Conservation (phyloP, 1,140 invertebrate species). For the Aleiodes sp. region DNA sequence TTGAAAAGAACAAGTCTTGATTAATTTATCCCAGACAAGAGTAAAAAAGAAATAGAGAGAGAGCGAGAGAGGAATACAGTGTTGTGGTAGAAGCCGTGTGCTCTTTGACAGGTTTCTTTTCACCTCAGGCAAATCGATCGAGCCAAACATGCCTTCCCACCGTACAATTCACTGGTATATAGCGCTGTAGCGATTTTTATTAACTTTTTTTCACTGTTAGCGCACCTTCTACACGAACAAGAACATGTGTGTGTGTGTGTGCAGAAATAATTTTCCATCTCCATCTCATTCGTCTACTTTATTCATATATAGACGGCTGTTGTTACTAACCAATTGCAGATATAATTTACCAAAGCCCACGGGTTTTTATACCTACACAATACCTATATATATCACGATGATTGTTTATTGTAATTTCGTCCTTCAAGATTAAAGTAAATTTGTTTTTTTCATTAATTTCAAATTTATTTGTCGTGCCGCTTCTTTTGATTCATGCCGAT, state of each 20-base stretch:
- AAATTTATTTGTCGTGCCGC: not conserved
- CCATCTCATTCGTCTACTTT: not conserved
- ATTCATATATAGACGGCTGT: not conserved
- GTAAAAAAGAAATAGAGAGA: no score
- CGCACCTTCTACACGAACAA: not conserved
- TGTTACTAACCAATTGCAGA: not conserved
- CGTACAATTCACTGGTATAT: not conserved
- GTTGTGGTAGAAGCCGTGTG: not conserved
- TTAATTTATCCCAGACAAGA: slow-evolving; percentile 10
- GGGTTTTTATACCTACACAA: not conserved
- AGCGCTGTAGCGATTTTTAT: no score
- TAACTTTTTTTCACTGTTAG: not conserved
- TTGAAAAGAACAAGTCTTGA: slow-evolving; percentile 3
- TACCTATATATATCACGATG: no score
- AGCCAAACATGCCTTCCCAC: not conserved
- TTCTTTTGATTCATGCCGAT: no score
- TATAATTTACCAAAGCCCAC: not conserved
- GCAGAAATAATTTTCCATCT: not conserved
- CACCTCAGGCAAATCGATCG: slow-evolving; percentile 3
- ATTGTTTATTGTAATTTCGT: slow-evolving; percentile 3
- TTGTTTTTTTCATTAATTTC: no score
- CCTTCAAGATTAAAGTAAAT: not conserved
- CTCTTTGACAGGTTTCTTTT: slow-evolving; percentile 5
- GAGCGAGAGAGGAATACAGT: no score
- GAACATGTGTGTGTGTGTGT: no score